phyloP scores from a whole-genome alignment of 2,888 invertebrate genomes.

The Xestobium rufovillosum region DNA sequence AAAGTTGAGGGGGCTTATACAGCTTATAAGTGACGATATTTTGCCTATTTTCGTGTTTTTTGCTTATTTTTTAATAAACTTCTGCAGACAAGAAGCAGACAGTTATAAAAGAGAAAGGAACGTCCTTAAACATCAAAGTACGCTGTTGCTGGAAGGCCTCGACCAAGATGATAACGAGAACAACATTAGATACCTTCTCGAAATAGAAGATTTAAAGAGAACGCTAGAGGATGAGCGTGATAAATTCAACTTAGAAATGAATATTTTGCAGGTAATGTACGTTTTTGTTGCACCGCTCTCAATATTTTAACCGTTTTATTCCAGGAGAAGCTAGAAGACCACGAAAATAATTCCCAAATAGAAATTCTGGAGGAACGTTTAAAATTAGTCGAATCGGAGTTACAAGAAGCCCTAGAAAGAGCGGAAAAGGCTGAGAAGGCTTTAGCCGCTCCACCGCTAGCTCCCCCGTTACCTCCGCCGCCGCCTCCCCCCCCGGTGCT shows the following conservation, averaged over 20 bases:
- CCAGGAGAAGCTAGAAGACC: slow-evolving; percentile 56
- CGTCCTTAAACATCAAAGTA: slow-evolving; percentile 61
- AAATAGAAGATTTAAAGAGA: slow-evolving; percentile 56
- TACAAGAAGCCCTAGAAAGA: slow-evolving; percentile 52
- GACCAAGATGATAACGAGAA: slow-evolving; percentile 49
- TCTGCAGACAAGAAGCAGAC: slow-evolving; percentile 50
- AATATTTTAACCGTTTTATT: slow-evolving; percentile 28
- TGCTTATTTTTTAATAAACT: slow-evolving; percentile 41
- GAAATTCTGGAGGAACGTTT: slow-evolving; percentile 64
- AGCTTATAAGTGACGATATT: slow-evolving; percentile 5
- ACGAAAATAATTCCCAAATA: slow-evolving; percentile 58
- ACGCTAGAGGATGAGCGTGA: slow-evolving; percentile 55
- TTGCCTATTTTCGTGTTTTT: not conserved
- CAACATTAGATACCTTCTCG: slow-evolving; percentile 50
- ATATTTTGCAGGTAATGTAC: slow-evolving; percentile 49
- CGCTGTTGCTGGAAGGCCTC: slow-evolving; percentile 53
- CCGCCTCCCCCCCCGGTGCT: slow-evolving; percentile 29
- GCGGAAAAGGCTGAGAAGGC: slow-evolving; percentile 51
- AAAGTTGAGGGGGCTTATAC: too few species aligned
- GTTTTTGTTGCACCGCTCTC: slow-evolving; percentile 6
- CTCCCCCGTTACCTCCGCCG: slow-evolving; percentile 31
- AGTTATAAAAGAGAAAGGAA: slow-evolving; percentile 57
- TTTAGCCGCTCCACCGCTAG: slow-evolving; percentile 45
- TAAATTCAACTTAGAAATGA: slow-evolving; percentile 50
- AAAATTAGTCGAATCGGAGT: slow-evolving; percentile 60